Evolutionary conservation across 1,140 invertebrate species (phyloP), one percentile per base, ranked within the genome.

Genomic region (Sipha flava): DNA sequence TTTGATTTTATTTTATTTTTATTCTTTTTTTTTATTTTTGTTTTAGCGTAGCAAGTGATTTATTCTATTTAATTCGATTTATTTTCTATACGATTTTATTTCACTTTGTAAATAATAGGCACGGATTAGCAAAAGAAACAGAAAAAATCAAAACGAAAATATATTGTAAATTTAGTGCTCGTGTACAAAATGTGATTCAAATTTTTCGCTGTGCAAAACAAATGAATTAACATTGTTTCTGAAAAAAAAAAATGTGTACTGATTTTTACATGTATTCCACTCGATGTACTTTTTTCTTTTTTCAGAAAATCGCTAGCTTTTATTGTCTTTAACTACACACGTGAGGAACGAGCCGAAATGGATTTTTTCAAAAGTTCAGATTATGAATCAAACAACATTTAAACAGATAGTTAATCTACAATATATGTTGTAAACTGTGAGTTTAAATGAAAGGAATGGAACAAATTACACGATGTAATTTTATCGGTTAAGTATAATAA

Each of bases 141-240:
- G 2, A 64, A 66, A 66, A 40, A 66, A 43, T 43, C 64, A 23
- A 66, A n/a, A 7, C 16, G 43, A 45, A 45, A 52, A 57, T 52
- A 31, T 54, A 54, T 75, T 52, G 47, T 75, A 75, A 52, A 52
- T 31, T 54, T 73, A 73, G 49, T 34, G 47, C 72, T 75, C 45
- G 72, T 75, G 72, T 75, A 75, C 52, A 54, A 75, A 75, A 75
- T 75, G 49, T 75, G 72, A 75, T 75, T 54, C 72, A 75, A 54
- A 34, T 75, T 52, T n/a, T 75, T 54, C 49, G 72, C 47, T 75
- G 72, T 54, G 49, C 72, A 75, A 75, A 75, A 54, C 72, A 75
- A 75, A 75, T 75, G 37, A 54, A 75, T 54, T 75, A 57, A 54
- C 47, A 49, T 73, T 73, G 70, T 75, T 75, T 75, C 72, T 34